Evolutionary conservation across 2,113 vertebrate genomes (phyloP).

Genomic region (Oncorhynchus gorbuscha): DNA sequence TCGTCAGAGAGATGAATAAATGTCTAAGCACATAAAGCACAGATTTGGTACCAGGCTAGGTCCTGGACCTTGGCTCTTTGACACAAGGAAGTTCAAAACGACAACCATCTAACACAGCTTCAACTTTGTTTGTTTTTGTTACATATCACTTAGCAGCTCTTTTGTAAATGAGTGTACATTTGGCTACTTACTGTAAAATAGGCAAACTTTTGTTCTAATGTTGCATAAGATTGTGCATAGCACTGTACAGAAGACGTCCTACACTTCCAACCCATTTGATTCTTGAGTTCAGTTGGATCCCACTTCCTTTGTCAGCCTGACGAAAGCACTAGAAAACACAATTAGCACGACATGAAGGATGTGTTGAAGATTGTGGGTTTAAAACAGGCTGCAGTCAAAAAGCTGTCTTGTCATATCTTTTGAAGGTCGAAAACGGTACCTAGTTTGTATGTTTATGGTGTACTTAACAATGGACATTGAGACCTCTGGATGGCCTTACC

Average conservation of each 20-base stretch:
- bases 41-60: no score
- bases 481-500: neutral
- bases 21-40: no score
- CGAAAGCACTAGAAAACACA: no score
- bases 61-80: neutral
- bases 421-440: neutral
- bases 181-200: neutral
- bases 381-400: no score
- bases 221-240: neutral
- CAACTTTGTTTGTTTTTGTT: neutral
- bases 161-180: neutral
- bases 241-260: neutral
- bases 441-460: neutral
- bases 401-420: neutral
- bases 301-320: neutral
- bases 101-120: neutral
- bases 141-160: neutral
- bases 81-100: constrained; percentile 5
- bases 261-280: neutral
- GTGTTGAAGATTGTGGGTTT: neutral
- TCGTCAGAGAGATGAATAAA: neutral
- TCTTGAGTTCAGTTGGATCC: neutral
- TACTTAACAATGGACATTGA: neutral
- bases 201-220: neutral
- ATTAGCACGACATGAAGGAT: constrained; percentile 1